phyloP scores from a whole-genome alignment of 92 coral and sea anemone genomes.

The Epizoanthus scotinus region DNA sequence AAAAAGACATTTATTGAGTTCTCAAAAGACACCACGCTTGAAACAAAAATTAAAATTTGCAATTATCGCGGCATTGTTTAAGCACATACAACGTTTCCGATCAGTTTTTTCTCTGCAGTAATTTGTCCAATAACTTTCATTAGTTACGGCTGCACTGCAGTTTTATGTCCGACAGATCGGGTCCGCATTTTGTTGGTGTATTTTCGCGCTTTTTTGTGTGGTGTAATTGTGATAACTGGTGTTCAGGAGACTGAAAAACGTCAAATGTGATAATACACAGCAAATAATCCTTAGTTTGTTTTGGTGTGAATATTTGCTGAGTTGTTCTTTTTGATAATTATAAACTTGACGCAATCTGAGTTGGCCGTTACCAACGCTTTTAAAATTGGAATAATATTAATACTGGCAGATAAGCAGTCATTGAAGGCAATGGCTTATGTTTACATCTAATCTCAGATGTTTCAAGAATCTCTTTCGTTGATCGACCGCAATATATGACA shows the following conservation, averaged over 20 bases:
- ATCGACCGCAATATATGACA: constrained; percentile 4
- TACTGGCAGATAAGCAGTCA: background rate
- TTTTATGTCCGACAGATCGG: background rate
- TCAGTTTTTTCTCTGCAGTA: constrained; percentile 7
- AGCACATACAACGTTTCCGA: constrained; percentile 32
- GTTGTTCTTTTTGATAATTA: constrained; percentile 18
- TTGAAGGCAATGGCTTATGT: constrained; percentile 14
- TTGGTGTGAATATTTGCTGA: background rate
- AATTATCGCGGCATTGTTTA: constrained; percentile 60
- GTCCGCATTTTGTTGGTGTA: constrained; percentile 26
- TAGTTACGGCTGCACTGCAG: constrained; percentile 1
- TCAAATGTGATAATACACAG: too few species aligned
- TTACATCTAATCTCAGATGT: constrained; percentile 11
- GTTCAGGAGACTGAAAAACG: background rate
- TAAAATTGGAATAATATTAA: background rate
- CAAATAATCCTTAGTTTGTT: too few species aligned
- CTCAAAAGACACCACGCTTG: constrained; percentile 78
- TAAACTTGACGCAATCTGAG: constrained; percentile 15
- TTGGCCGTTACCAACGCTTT: background rate
- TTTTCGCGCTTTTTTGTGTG: background rate
- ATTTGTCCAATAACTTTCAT: constrained; percentile 28
- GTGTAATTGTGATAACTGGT: background rate
- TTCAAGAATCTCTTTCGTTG: constrained; percentile 21
- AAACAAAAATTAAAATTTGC: constrained; percentile 86
- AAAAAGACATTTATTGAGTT: constrained; percentile 75